Base-by-base conservation (phyloP, 2,113 vertebrate species). In the Nesoenas mayeri region DNA sequence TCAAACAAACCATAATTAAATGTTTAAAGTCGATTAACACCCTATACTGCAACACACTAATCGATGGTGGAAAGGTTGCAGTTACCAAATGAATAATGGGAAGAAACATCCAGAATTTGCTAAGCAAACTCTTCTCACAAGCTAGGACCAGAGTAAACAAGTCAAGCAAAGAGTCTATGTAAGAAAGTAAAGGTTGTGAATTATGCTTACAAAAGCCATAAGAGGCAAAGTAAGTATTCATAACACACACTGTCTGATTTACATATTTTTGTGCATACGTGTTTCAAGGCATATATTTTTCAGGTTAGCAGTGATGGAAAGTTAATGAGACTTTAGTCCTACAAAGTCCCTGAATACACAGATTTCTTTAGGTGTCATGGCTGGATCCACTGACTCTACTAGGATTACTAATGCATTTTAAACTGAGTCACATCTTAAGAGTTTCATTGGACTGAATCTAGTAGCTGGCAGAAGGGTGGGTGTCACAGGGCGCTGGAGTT, bases 1-100 rank as follows among this genome's bases (percentile, higher is more conserved):
- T 88, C 88, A 70, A 74, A 91, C 44, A 91, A 93, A 73, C 58
- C 70, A 77, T 96, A 95, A 91, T 97, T 91, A 94, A 96, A 78
- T 15, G 89, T 90, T 86, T 61, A 16, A 82, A 81, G 84, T 75
- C 56, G 36, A 96, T 95, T 81, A 93, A 93, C 61, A 56, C 84
- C 56, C 85, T 53, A 32, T 51, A 15, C 29, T 47, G 44, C 73
- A 60, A 10, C 87, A 16, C 79, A 9, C 28, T 58, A 64, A 92
- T 96, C 93, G 32, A 88, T 61, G 32, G 66, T 29, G 69, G 78
- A 58, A 82, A 40, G 70, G 15, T 34, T 53, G 58, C 48, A 60
- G 42, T 32, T 83, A 44, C 89, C 57, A 22, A 56, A 93, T 78
- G 91, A 88, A 40, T 83, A 88, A 89, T 3, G 24, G 71, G 92